A percentile compares a stretch with the other conserved stretches of the same genome.
Conservation (phyloP, 1,140 invertebrate species). For the Battus philenor region DNA sequence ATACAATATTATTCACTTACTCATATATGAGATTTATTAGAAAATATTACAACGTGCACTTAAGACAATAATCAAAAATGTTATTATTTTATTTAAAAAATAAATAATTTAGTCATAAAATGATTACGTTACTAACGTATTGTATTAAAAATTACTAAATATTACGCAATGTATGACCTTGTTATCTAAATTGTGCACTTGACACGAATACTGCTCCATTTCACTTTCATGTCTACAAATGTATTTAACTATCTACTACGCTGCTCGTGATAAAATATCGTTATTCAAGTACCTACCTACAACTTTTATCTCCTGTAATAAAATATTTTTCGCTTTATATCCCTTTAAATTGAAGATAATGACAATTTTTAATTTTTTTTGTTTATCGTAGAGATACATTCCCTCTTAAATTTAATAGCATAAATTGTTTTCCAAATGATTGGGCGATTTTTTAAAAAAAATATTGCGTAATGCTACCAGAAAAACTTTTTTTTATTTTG, state of each 20-base stretch:
- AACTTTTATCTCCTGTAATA: slow-evolving; percentile 1
- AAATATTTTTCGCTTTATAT: not conserved
- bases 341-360: not conserved
- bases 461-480: not conserved
- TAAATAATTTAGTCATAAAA: too few relatives aligned
- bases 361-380: not conserved
- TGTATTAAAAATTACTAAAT: slow-evolving; percentile 41
- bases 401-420: too few relatives aligned
- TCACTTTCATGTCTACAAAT: slow-evolving; percentile 65
- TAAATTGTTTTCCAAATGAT: too few relatives aligned
- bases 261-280: slow-evolving; percentile 24
- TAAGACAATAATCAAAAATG: too few relatives aligned
- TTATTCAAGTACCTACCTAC: slow-evolving; percentile 16
- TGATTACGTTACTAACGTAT: too few relatives aligned
- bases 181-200: slow-evolving; percentile 75
- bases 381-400: too few relatives aligned
- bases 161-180: slow-evolving; percentile 70
- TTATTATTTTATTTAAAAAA: too few relatives aligned
- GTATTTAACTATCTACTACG: slow-evolving; percentile 40
- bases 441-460: slow-evolving; percentile 1
- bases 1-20: slow-evolving; percentile 15
- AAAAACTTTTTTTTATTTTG: too few relatives aligned
- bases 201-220: slow-evolving; percentile 73
- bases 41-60: too few relatives aligned
- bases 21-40: not conserved